Base-by-base conservation (phyloP, 1,140 invertebrate genomes). In the Brachionus sp. region DNA sequence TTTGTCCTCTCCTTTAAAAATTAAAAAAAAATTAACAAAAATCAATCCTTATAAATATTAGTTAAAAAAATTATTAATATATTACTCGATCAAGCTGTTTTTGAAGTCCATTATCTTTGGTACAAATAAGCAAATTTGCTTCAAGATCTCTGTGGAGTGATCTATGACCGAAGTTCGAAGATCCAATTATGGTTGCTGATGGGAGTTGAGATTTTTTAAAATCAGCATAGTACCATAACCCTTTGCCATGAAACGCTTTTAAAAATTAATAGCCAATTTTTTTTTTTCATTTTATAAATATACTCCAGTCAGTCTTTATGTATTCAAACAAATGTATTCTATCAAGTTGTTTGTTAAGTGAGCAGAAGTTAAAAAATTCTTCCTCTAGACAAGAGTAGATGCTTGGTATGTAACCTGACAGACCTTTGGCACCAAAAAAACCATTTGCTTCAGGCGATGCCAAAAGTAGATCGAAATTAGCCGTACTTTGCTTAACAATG, bases 201-300 rank as follows among this genome's bases (percentile, higher is more conserved):
- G 95, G 95, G 13, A 92, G 90, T 6, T 88, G 86, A 53, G 92
- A 89, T 19, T 73, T 44, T 16, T 85, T 77, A 19, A 91, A 90
- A 0, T 92, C 91, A 12, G 92, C 90, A 85, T 95, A 91, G 86
- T 91, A 93, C 97, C 97, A 99, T 82, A 99, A 89, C 5, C 97
- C 97, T 90, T 99, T 99, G 0, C 93, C 95, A 90, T 99, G 97
- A 87, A 97, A 99, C 0, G 96, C 98, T 97, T 97, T 99, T 3
- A 92, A 39, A 19, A 16, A 29, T 39, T 92, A 0, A 92, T 88
- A 84, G 92, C 90, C 83, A 92, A 88, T 90, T 89, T 98, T 96
- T 50, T 46, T 50, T 42, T 39, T 39, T 42, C 16, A 33, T 35
- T n/a, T 68, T 82, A 33, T 10, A 44, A 29, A 13, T 23, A 42